A percentile compares a stretch with the other conserved stretches of the same genome.
Conservation (phyloP, 2,113 vertebrate species). For the Todiramphus chloris region DNA sequence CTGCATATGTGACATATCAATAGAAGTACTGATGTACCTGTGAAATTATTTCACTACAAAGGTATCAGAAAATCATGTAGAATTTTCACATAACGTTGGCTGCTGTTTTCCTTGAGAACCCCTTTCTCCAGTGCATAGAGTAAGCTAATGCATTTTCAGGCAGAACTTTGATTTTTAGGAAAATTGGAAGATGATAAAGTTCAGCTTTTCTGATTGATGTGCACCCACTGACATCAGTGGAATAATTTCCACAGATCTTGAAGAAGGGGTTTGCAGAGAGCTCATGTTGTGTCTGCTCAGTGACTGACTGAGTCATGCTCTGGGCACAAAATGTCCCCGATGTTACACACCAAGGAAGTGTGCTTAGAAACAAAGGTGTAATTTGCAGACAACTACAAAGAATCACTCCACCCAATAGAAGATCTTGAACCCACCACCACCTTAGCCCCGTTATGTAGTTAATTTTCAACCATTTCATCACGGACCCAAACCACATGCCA, state of each 20-base stretch:
- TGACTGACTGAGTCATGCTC: fast-evolving
- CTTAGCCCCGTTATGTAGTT: background rate
- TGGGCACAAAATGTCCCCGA: background rate
- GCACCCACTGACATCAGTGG: background rate
- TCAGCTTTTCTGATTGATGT: background rate
- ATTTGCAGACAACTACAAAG: background rate
- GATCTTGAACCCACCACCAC: background rate
- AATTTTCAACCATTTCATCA: background rate
- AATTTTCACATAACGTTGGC: background rate
- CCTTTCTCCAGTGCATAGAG: background rate
- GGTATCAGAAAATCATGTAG: background rate
- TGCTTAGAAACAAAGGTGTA: background rate
- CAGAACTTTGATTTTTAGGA: background rate
- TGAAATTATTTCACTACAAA: background rate
- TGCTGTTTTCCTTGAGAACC: background rate
- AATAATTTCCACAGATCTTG: background rate
- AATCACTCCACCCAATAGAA: background rate
- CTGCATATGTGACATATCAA: background rate
- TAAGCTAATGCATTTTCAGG: background rate
- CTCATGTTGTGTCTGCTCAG: fast-evolving
- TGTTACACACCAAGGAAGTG: background rate
- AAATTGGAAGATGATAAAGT: background rate
- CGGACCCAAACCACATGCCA: background rate
- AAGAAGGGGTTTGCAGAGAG: background rate
- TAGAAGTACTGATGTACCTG: background rate